These are phyloP conservation scores for Falcaria lacertinaria DNA, from an alignment of 2,888 invertebrate genomes.

Conservation along the genomic window DNA sequence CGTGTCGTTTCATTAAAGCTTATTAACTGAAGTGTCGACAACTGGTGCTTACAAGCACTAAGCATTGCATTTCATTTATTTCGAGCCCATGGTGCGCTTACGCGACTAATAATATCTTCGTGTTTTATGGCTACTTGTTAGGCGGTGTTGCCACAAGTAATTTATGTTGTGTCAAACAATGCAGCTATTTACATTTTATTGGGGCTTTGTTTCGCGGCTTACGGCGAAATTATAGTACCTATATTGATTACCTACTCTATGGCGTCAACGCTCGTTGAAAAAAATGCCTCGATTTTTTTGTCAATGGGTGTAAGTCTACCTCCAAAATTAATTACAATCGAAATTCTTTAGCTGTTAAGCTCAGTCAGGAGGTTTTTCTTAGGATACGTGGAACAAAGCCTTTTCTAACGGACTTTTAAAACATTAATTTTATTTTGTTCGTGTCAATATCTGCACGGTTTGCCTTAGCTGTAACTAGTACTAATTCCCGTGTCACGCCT, in stretches of 20 bases:
- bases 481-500: constrained; percentile 19
- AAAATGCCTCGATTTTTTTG: too few relatives aligned
- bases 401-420: constrained; percentile 14
- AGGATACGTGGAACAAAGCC: too few relatives aligned
- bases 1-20: constrained; percentile 12
- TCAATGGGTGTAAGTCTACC: too few relatives aligned
- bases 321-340: too few relatives aligned
- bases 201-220: constrained; percentile 24
- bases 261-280: too few relatives aligned
- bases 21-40: not conserved
- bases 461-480: constrained; percentile 3
- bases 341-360: too few relatives aligned
- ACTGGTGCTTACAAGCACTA: constrained; percentile 28
- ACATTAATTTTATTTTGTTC: too few relatives aligned
- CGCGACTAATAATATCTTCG: constrained; percentile 54
- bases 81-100: constrained; percentile 50
- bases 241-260: too few relatives aligned
- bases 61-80: constrained; percentile 50
- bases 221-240: too few relatives aligned
- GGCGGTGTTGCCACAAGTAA: constrained; percentile 17
- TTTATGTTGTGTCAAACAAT: constrained; percentile 51
- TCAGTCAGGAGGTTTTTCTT: too few relatives aligned
- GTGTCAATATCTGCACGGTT: not conserved
- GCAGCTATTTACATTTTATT: constrained; percentile 52
- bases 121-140: constrained; percentile 27